Evolutionary conservation across 1,140 invertebrate species (phyloP), one percentile per base, ranked within the genome.

Genomic region (Laodelphax striatellus): DNA sequence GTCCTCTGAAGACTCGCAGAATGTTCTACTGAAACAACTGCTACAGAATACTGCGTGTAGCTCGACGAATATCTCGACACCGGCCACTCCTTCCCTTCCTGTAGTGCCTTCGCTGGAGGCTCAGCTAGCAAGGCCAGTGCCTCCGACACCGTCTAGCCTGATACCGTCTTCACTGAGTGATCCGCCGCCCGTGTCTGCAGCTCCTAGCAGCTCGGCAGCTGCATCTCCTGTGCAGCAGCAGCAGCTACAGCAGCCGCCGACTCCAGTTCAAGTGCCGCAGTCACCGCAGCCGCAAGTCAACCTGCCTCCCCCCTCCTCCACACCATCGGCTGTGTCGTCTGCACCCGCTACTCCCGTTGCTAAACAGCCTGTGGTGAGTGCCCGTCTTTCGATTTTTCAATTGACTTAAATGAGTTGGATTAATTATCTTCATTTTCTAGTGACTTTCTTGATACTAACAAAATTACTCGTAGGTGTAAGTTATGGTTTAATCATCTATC

Each of bases 21-120:
- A 95, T 75, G 91, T 92, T 10, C 72, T 96, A 16, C 71, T 96
- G 17, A 95, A 95, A 69, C 89, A 95, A 71, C 74, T 96, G 22
- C 71, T 96, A 17, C 90, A 94, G 71, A 94, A 92, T 65, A 89
- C 87, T 10, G 87, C 80, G 6, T 85, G 82, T 69, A 81, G 80
- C 6, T 76, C 78, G 41, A 71, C 72, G 17, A 74, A 70, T 66
- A 75, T 75, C 60, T 74, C 77, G 24, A 78, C 82, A 0, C 79
- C n/a, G n/a, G n/a, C n/a, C n/a, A n/a, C n/a, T n/a, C n/a, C 82
- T 0, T 82, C 77, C 66, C 72, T 86, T 56, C 83, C 84, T 0
- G 68, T 80, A n/a, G 84, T 86, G 21, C 81, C 83, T 21, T 88
- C 85, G 1, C 68, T 88, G 58, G 85, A 87, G 70, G 85, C 81